These are phyloP conservation scores for Diploptera punctata DNA, from an alignment of 2,888 invertebrate genomes.

Conservation along the genomic window DNA sequence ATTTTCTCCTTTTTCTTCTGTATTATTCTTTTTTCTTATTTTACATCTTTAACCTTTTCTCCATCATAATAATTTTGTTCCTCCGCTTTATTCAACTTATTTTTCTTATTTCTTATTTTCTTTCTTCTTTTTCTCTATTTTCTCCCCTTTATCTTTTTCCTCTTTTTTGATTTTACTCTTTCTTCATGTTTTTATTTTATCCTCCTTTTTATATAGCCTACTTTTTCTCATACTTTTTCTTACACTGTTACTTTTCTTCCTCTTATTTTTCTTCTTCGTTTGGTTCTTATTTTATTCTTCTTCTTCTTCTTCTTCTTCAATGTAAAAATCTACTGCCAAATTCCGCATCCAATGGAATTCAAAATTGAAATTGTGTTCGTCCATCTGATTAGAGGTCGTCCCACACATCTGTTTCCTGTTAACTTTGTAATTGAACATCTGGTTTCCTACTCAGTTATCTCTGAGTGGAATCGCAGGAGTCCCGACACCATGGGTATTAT, in stretches of 20 bases:
- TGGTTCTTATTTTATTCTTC: background rate
- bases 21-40: background rate
- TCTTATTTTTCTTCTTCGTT: background rate
- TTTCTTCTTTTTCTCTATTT: background rate
- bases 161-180: background rate
- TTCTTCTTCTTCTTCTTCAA: background rate
- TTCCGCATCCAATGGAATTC: too few relatives aligned
- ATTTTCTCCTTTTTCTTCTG: background rate
- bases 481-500: too few relatives aligned
- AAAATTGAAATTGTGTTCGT: too few relatives aligned
- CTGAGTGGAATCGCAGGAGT: too few relatives aligned
- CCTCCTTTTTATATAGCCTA: background rate
- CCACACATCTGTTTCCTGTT: too few relatives aligned
- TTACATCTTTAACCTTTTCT: background rate
- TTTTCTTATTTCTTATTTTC: background rate
- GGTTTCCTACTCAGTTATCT: too few relatives aligned
- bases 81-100: background rate
- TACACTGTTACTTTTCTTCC: background rate
- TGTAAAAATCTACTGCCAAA: too few relatives aligned
- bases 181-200: background rate
- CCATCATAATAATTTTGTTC: too few relatives aligned
- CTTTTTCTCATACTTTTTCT: background rate
- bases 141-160: too few relatives aligned
- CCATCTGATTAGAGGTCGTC: too few relatives aligned
- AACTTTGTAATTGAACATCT: too few relatives aligned